Evolutionary conservation across 2,888 invertebrate genomes (phyloP), one percentile per base, ranked within the genome.

Genomic region (Plemyria rubiginata): DNA sequence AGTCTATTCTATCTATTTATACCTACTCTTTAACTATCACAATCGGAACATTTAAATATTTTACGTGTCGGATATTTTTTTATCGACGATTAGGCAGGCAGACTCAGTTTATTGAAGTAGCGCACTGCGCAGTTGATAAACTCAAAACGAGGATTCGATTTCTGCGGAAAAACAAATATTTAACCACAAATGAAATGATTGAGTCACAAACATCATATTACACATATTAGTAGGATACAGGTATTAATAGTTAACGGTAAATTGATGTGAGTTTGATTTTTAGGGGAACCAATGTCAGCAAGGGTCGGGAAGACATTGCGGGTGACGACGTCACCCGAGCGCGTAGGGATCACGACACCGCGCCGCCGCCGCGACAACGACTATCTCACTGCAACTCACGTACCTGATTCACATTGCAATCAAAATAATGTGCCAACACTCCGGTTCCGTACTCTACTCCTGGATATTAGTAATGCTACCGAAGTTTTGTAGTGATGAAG

Each of bases 251-350:
- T 5, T 8, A 32, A 1, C 4, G 4, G 22, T 1, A 22, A 5
- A 43, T 48, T 41, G 49, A 41, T 32, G 8, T 16, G 16, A 46
- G 6, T 38, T 53, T 59, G 54, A n/a, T 63, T 60, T 80, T 13
- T 84, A 87, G 90, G 91, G 91, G 90, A 86, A 87, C 82, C 88
- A 88, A 89, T 88, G 87, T 89, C 87, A 87, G 81, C 84, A 85
- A 80, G 90, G 90, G 90, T 88, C 88, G 90, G 90, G 90, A 84
- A 82, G 88, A 88, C 87, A 88, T 89, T 86, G 88, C 81, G 84
- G 84, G 82, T 74, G 79, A 63, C 70, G 71, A 77, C 74, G 70
- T 72, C 77, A 74, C 75, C 78, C 75, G 71, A 67, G 73, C 72
- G 79, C 79, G 77, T 78, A 81, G 82, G 84, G 76, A 77, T 70